Evolutionary conservation across 2,888 invertebrate genomes (phyloP), one percentile per base, ranked within the genome.

Genomic region (Eumerus sabulonum): DNA sequence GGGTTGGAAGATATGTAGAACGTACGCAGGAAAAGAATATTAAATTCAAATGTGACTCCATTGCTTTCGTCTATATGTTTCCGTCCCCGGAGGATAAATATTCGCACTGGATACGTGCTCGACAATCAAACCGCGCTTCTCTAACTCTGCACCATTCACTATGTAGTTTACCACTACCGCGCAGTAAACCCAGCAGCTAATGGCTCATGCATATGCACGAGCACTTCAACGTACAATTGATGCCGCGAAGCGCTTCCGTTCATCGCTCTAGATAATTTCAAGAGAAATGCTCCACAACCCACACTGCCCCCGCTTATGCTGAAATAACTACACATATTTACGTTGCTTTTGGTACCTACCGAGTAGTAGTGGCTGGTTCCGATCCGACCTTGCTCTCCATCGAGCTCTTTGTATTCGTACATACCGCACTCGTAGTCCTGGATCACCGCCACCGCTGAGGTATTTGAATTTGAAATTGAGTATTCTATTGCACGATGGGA

Each of bases 121-220:
- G 35, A 45, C 57, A 53, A 27, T 36, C 47, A 42, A 18, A 17
- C 47, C 11, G 40, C 40, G 3, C 11, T 4, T 0, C n/a, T 9
- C 53, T 16, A 48, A 11, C 18, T 36, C 16, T 44, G 19, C 50
- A 1, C 19, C 11, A n/a, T 36, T 18, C 16, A 11, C 11, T 14
- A 14, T 42, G 19, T 27, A 42, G 7, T 66, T 47, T 57, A 40
- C n/a, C 66, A 70, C 54, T 64, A 18, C 51, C 60, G 59, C 67
- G 47, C 51, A 67, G 47, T 36, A 50, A 47, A 63, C 67, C 54
- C 51, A 67, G 47, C 42, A 50, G 53, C 73, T 72, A 77, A 77
- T 73, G 77, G 77, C 73, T 77, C 77, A 77, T 77, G 73, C 73
- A 77, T 77, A 77, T 77, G 77, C 77, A 77, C 56, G 62, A 77